Evolutionary conservation across 2,888 invertebrate species (phyloP).

Genomic region (Thecocarcelia acutangulata): DNA sequence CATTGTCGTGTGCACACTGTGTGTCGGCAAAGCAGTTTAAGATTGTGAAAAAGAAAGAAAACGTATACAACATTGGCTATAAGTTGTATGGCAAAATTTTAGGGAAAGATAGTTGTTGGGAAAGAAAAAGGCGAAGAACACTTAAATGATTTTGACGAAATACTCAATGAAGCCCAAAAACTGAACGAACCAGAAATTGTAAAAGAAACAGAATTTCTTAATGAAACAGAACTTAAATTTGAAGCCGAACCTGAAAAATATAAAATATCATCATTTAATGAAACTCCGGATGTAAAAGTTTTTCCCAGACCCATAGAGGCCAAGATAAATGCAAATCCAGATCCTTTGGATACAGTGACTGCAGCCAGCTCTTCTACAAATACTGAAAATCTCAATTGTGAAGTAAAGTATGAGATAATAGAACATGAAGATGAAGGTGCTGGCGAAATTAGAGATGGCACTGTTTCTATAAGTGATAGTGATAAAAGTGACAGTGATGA

Average conservation of each 20-base stretch:
- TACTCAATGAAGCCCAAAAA: background rate
- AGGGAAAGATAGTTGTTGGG: no score
- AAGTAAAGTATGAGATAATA: slow-evolving; percentile 11
- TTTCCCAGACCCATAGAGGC: background rate
- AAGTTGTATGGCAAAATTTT: no score
- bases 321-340: background rate
- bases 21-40: no score
- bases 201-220: slow-evolving; percentile 1
- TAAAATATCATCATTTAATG: background rate
- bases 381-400: background rate
- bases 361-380: background rate
- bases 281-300: background rate
- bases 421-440: background rate
- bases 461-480: background rate
- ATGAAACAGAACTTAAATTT: slow-evolving; percentile 26
- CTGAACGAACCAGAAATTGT: no score
- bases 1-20: no score
- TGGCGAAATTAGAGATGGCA: background rate
- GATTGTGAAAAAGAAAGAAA: no score
- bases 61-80: no score
- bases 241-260: slow-evolving; percentile 41
- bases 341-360: slow-evolving; percentile 29
- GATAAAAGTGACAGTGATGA: background rate
- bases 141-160: slow-evolving; percentile 31
- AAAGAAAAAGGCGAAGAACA: slow-evolving; percentile 51